phyloP scores from a whole-genome alignment of 2,888 invertebrate genomes.

The Pammene aurita region DNA sequence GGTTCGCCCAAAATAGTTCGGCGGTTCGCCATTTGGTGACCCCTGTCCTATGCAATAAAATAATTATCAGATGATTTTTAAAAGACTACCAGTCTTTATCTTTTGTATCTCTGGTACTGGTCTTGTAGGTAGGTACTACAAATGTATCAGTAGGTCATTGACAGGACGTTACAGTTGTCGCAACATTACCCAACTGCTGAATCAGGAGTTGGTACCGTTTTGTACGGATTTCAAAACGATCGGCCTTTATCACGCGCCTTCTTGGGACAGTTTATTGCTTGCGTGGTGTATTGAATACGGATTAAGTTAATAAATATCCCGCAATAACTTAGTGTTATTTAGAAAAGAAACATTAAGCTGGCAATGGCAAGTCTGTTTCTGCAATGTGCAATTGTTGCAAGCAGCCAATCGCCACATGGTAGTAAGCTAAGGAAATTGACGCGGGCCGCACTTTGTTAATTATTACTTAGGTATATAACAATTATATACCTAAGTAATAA shows the following conservation, averaged over 20 bases:
- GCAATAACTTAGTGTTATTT: not conserved
- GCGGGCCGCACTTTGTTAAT: too few species aligned
- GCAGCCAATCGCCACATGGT: too few species aligned
- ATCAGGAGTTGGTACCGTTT: slow-evolving; percentile 25
- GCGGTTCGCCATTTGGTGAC: too few species aligned
- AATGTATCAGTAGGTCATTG: slow-evolving; percentile 36
- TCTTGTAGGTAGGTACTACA: not conserved
- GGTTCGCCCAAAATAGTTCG: too few species aligned
- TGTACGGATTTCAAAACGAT: slow-evolving; percentile 26
- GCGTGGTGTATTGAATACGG: slow-evolving; percentile 9
- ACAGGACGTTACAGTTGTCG: slow-evolving; percentile 32
- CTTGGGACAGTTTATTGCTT: slow-evolving; percentile 21
- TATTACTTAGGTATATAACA: too few species aligned
- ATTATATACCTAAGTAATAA: too few species aligned
- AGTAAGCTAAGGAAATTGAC: too few species aligned
- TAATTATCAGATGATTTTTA: not conserved
- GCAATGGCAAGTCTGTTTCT: not conserved
- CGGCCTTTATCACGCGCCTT: slow-evolving; percentile 26
- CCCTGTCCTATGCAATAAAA: not conserved
- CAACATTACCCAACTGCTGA: slow-evolving; percentile 27
- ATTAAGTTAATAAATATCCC: slow-evolving; percentile 8
- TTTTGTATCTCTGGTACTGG: not conserved
- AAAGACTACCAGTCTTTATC: not conserved
- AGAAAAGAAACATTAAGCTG: not conserved
- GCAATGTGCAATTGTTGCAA: not conserved